phyloP scores from a whole-genome alignment of 2,113 vertebrate genomes.

The Motacilla alba region DNA sequence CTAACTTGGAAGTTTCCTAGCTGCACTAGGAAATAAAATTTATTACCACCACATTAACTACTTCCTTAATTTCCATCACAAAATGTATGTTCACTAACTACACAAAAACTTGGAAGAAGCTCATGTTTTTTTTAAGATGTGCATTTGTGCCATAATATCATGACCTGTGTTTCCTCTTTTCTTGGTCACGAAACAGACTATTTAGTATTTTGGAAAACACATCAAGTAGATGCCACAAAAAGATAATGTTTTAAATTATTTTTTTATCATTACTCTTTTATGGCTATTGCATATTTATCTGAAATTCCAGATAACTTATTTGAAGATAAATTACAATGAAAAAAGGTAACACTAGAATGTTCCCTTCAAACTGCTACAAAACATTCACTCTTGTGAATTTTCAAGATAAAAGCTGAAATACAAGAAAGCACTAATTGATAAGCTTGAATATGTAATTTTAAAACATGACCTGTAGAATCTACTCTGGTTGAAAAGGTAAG shows the following conservation, averaged over 20 bases:
- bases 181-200: neutral
- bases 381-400: neutral
- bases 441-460: neutral
- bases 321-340: neutral
- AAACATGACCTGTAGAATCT: neutral
- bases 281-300: neutral
- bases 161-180: neutral
- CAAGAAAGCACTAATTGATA: neutral
- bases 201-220: neutral
- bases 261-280: neutral
- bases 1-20: neutral
- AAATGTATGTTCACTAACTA: neutral
- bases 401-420: neutral
- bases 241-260: neutral
- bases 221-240: neutral
- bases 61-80: neutral
- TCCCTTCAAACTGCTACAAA: neutral
- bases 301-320: neutral
- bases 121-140: neutral
- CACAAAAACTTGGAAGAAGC: neutral
- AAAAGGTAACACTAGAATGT: neutral
- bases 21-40: neutral
- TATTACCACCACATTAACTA: neutral
- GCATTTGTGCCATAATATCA: neutral
- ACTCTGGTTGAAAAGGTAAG: neutral